Evolutionary conservation across 2,797 vertebrate genomes (phyloP), one percentile per base, ranked within the genome.

Genomic region (Ptychobarbus kaznakovi): DNA sequence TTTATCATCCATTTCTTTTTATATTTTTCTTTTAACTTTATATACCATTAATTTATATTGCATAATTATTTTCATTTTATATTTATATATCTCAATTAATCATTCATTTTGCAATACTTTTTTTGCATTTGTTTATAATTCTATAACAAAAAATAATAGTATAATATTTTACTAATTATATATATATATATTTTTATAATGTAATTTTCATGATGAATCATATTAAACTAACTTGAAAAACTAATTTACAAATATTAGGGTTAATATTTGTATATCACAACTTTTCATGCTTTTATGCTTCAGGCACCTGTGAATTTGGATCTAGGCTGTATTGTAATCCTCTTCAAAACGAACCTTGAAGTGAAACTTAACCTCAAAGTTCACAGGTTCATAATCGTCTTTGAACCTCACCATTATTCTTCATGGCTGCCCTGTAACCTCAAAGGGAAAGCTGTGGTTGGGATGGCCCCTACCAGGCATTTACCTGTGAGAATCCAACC

Each of bases 331-430:
- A 25, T 73, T 46, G 11, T 25, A 46, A 18, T 20, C 15, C 28
- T n/a, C 10, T 38, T 6, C 11, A 40, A 72, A 44, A 72, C 5
- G 0, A n/a, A 75, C 49, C 16, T 53, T 49, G 25, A 75, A 28
- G n/a, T 53, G 25, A 53, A 49, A 51, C 13, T 51, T 51, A 32
- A 28, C 13, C 28, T 28, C 9, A n/a, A 56, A 40, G 53, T 61
- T 78, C 28, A 61, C 58, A 32, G 38, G 42, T 91, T 92, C 91
- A 91, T 93, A 93, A 95, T 95, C 92, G 89, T 92, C 91, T 94
- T 92, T 92, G 82, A 89, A 90, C 85, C 85, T 87, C 88, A 88
- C 75, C 88, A 86, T 90, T 90, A 92, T 93, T 90, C 91, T 87
- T 89, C 32, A 76, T 74, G 40, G 42, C 40, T 5, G 38, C 25